Evolutionary conservation across 2,888 invertebrate species (phyloP), one percentile per base, ranked within the genome.

Genomic region (Brachynemurus nebulosus): DNA sequence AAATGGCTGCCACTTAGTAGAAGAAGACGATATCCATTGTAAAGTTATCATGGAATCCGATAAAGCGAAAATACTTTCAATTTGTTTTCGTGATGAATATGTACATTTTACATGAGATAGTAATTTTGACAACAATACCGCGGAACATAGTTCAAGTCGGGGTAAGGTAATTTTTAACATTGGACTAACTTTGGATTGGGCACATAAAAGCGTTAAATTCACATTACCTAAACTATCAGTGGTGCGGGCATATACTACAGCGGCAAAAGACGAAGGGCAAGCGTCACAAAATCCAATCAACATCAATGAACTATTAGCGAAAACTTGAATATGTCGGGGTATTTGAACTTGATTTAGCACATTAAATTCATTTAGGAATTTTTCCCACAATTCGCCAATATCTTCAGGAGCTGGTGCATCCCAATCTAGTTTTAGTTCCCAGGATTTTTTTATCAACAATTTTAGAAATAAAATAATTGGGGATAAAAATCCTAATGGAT

Each of bases 271-370:
- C 9, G 14, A 7, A 12, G 11, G 7, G 7, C 11, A 11, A 7
- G 35, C 35, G 14, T 35, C 35, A 8, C 11, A 41, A 39, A 41
- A 41, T 12, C 41, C 41, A 36, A 40, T 8, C 11, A 41, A n/a
- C 8, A 9, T 39, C 11, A 41, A 9, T 7, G 41, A 36, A n/a
- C 9, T 16, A n/a, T 41, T 36, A 8, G 9, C 14, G 14, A n/a
- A 16, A 39, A 12, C n/a, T 38, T 6, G 11, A 38, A 41, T 8
- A 30, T 12, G 11, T 8, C 41, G 25, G 8, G 41, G 41, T 12
- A 41, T 41, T 39, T 41, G 11, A 9, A 41, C 11, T 12, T n/a
- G 25, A 30, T n/a, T n/a, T n/a, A n/a, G n/a, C n/a, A n/a, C n/a
- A n/a, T n/a, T n/a, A n/a, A n/a, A n/a, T n/a, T n/a, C n/a, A n/a